A percentile compares a stretch with the other conserved stretches of the same genome.
Conservation (phyloP, 2,797 vertebrate species). For the Malurus leucopterus region DNA sequence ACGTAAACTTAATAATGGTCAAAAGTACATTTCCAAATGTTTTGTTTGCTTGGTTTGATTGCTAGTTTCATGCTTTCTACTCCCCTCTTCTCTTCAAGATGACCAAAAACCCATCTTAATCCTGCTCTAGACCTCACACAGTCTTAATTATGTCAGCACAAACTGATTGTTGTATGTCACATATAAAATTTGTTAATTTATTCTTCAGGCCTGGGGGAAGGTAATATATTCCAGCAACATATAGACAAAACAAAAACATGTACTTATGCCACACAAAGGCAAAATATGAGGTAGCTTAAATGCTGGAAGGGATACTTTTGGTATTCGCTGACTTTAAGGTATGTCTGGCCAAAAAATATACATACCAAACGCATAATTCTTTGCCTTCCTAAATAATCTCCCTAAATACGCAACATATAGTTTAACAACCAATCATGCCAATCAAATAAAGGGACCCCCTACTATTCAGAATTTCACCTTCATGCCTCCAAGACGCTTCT, state of each 20-base stretch:
- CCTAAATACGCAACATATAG: not conserved
- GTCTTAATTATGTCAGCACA: not conserved
- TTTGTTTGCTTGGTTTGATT: not conserved
- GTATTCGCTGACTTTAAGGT: not conserved
- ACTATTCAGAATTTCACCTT: not conserved
- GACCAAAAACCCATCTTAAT: not conserved
- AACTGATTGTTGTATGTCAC: not conserved
- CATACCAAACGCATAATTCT: not conserved
- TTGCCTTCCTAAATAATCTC: not conserved
- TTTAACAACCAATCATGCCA: not conserved
- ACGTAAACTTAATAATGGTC: not conserved
- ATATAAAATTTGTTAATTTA: not conserved
- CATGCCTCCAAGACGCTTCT: not conserved
- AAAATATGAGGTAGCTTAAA: not conserved
- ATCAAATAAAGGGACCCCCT: not conserved
- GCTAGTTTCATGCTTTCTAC: not conserved
- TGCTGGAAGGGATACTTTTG: not conserved
- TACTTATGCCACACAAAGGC: not conserved
- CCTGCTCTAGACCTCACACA: not conserved
- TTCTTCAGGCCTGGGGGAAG: conserved; percentile 9
- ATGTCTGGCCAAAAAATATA: not conserved
- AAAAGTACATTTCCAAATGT: not conserved
- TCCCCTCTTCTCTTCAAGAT: not conserved
- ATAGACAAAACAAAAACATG: conserved; percentile 33
- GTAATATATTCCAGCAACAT: not conserved